Evolutionary conservation across 2,113 vertebrate genomes (phyloP), one percentile per base, ranked within the genome.

Genomic region (Eira barbara): DNA sequence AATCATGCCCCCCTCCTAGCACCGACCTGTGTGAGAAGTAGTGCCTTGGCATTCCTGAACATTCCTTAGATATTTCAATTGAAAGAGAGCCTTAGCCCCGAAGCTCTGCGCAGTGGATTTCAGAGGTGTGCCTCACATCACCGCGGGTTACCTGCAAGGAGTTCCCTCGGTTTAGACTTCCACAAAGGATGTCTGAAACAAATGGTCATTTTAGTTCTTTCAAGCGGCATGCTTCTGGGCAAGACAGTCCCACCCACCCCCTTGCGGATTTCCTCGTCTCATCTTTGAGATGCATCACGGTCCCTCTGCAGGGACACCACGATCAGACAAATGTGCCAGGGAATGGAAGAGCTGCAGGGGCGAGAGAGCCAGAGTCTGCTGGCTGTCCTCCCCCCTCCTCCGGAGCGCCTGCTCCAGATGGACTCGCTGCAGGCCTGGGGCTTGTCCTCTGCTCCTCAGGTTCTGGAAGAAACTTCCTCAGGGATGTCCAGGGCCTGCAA

Each of bases 371-470:
- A 29, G 34, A 31, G 34, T 29, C 20, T 4, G 8, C 34, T 1
- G 6, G 18, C 15, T 14, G 5, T 34, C 31, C 8, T 17, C 6
- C 2, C 6, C 61, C 7, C 1, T 13, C 25, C 39, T 27, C 69
- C 27, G 10, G 61, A 11, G 39, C 0, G 0, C 8, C 39, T 0
- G 10, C 25, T 47, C 18, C 25, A 0, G 4, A 29, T 1, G 3
- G 74, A 18, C 14, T 31, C 27, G 0, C 65, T 0, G 3, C 49
- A 7, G 49, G 23, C 29, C 17, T 31, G 3, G 59, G 6, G 2
- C 61, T 4, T 1, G 49, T 59, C 84, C 94, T 92, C 42, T n/a
- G 29, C 63, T 36, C 14, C 21, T 45, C 4, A 2, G 17, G 12
- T 18, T 52, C 92, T n/a, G 29, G 76, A 15, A 25, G 39, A 71